These are phyloP conservation scores for Scrobipalpa costella DNA, from an alignment of 2,888 invertebrate species.

Conservation along the genomic window DNA sequence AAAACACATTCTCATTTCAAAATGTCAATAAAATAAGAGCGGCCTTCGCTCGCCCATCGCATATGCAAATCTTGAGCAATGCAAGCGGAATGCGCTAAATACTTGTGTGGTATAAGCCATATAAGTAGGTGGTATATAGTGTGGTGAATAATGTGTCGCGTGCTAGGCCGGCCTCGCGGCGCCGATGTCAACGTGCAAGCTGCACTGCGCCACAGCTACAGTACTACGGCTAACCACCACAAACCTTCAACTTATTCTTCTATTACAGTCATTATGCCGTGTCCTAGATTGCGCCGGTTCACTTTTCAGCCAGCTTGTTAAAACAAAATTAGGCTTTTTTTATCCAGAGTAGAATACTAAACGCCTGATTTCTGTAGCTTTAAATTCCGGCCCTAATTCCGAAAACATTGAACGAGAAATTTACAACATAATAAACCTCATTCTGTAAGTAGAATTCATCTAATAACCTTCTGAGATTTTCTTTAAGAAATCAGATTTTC, in stretches of 20 bases:
- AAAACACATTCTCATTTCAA: neutral
- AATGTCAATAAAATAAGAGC: neutral
- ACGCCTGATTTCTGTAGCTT: constrained; percentile 2
- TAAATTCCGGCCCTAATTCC: constrained; percentile 1
- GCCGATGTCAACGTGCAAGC: constrained; percentile 62
- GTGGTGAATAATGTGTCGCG: constrained; percentile 66
- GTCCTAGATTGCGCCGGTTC: constrained; percentile 5
- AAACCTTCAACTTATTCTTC: constrained; percentile 23
- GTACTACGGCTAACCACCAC: constrained; percentile 1
- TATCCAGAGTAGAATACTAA: neutral
- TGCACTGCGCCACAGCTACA: constrained; percentile 50
- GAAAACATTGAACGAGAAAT: constrained; percentile 22
- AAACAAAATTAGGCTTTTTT: neutral
- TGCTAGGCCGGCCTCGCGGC: constrained; percentile 51
- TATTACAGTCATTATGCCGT: constrained; percentile 12
- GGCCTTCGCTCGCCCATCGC: constrained; percentile 35
- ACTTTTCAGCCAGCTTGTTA: constrained; percentile 3
- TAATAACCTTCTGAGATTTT: constrained; percentile 20
- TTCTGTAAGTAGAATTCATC: constrained; percentile 18
- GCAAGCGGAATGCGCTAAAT: constrained; percentile 36
- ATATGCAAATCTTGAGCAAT: constrained; percentile 37
- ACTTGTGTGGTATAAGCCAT: constrained; percentile 32
- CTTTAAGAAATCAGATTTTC: constrained; percentile 24
- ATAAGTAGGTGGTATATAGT: neutral
- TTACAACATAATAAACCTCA: constrained; percentile 16